A percentile compares a stretch with the other conserved stretches of the same genome.
These are phyloP conservation scores for Rhombomys opimus DNA, from an alignment of 2,113 vertebrate species.

Conservation along the genomic window DNA sequence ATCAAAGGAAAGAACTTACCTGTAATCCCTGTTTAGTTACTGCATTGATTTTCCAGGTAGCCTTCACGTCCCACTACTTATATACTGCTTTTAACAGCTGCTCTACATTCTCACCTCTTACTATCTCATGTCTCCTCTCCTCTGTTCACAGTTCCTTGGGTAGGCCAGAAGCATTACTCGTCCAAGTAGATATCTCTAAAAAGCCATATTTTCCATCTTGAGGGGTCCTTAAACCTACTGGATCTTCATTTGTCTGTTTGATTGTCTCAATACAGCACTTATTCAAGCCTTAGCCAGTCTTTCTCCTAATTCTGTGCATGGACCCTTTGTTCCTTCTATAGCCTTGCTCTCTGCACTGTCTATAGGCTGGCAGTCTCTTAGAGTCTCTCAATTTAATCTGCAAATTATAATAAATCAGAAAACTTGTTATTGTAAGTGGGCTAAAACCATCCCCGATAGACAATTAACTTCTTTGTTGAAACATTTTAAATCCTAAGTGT, in stretches of 20 bases:
- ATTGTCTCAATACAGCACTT: not conserved
- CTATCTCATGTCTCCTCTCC: not conserved
- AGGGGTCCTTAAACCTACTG: not conserved
- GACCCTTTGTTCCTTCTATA: not conserved
- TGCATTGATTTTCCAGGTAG: not conserved
- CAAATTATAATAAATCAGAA: not conserved
- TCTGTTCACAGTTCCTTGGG: not conserved
- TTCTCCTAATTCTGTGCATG: not conserved
- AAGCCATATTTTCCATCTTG: not conserved
- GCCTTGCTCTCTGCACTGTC: not conserved
- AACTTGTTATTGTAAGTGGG: not conserved
- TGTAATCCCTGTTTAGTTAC: not conserved
- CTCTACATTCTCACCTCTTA: not conserved
- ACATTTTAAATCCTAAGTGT: not conserved
- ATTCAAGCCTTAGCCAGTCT: not conserved
- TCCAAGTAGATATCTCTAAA: not conserved
- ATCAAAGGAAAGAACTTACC: not conserved
- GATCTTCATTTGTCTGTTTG: not conserved
- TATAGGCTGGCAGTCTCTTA: not conserved
- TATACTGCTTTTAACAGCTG: not conserved
- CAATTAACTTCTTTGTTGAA: not conserved
- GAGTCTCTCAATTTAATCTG: not conserved
- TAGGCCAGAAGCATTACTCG: not conserved
- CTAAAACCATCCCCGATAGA: not conserved
- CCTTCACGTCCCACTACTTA: not conserved